These are phyloP conservation scores for Psittacula echo DNA, from an alignment of 2,797 vertebrate species.

Conservation along the genomic window DNA sequence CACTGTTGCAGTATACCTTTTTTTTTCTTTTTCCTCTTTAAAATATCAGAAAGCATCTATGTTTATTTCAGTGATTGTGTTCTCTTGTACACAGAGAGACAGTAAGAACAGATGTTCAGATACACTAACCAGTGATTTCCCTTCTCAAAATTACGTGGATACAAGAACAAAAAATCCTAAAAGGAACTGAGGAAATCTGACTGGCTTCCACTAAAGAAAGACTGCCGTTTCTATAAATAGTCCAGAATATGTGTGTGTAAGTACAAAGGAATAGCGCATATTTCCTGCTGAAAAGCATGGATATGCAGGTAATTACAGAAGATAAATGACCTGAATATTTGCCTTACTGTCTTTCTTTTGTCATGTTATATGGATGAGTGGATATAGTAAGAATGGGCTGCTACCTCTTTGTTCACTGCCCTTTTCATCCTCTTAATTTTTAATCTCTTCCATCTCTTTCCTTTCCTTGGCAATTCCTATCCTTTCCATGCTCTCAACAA, in stretches of 20 bases:
- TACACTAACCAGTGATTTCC: background rate
- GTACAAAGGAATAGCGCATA: background rate
- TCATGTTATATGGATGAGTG: background rate
- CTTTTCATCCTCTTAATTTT: background rate
- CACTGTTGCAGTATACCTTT: background rate
- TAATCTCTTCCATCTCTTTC: background rate
- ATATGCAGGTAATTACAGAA: conserved; percentile 14
- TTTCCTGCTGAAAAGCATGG: conserved; percentile 11
- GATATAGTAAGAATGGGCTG: background rate
- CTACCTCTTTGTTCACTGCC: background rate
- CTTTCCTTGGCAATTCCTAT: background rate
- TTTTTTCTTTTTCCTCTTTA: background rate
- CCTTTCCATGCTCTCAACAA: background rate
- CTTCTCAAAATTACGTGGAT: background rate
- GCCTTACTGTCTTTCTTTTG: background rate
- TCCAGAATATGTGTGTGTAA: background rate
- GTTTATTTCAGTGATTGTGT: background rate
- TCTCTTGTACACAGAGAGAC: background rate
- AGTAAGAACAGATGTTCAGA: background rate
- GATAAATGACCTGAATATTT: conserved; percentile 19
- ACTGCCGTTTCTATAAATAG: conserved; percentile 51
- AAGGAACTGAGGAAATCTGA: conserved; percentile 21
- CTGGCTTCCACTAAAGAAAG: conserved; percentile 47
- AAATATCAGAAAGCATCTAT: background rate
- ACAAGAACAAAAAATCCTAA: conserved; percentile 1